phyloP scores from a whole-genome alignment of 2,888 invertebrate genomes.

The Aelia acuminata region DNA sequence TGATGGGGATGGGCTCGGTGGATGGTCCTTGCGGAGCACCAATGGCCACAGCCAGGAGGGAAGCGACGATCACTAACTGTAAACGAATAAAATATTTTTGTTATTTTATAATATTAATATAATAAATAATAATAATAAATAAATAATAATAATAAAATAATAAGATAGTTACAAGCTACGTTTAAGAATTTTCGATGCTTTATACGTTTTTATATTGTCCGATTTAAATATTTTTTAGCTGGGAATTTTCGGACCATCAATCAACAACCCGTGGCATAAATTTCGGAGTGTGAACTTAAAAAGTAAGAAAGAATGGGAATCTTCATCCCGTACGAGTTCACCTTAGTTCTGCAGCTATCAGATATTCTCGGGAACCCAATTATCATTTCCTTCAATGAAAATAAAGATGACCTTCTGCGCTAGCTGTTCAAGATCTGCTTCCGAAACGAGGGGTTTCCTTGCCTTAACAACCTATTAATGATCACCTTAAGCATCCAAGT shows the following conservation, averaged over 20 bases:
- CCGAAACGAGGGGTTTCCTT: slow-evolving; percentile 11
- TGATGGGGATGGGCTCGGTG: slow-evolving; percentile 63
- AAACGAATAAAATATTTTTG: not conserved
- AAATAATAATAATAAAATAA: not conserved
- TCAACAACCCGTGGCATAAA: not conserved
- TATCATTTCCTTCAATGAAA: slow-evolving; percentile 25
- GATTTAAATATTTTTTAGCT: not conserved
- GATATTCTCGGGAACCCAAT: not conserved
- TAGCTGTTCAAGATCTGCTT: not conserved
- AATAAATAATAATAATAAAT: not conserved
- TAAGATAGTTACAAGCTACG: not conserved
- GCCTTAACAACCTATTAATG: not conserved
- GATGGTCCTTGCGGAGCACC: slow-evolving; percentile 67
- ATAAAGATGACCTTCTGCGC: slow-evolving; percentile 20
- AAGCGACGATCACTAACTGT: slow-evolving; percentile 64
- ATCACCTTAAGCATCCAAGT: not conserved
- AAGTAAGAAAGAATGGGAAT: not conserved
- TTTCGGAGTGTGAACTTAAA: not conserved
- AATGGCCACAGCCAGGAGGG: slow-evolving; percentile 67
- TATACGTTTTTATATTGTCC: too few relatives aligned
- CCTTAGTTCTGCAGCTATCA: not conserved
- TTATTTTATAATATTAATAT: not conserved
- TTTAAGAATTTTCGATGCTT: too few relatives aligned
- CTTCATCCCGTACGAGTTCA: not conserved
- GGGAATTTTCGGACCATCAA: not conserved